These are phyloP conservation scores for Epinephelus cyanopodus DNA, from an alignment of 2,113 vertebrate species.

Conservation along the genomic window DNA sequence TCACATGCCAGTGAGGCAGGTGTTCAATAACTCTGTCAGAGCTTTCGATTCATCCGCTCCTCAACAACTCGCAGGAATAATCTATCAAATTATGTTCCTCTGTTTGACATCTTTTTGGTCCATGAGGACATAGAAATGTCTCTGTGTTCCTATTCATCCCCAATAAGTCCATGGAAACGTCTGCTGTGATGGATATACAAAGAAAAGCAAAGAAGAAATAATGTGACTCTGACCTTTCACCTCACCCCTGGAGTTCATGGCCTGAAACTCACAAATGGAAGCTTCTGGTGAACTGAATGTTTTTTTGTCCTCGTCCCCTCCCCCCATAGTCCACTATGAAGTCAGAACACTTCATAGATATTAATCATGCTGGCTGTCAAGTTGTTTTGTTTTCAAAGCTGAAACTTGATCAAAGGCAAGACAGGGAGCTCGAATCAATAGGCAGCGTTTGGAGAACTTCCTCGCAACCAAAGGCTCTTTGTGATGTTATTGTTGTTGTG, in stretches of 20 bases:
- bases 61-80: conserved; percentile 21
- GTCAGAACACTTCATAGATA: conserved; percentile 43
- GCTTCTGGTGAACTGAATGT: conserved; percentile 10
- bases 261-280: conserved; percentile 37
- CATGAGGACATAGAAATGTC: background rate
- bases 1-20: conserved; percentile 30
- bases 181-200: conserved; percentile 36
- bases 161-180: background rate
- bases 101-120: conserved; percentile 34
- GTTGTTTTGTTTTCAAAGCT: conserved; percentile 20
- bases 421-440: conserved; percentile 31
- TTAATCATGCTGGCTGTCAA: conserved; percentile 53
- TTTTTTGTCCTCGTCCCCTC: conserved; percentile 20
- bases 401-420: conserved; percentile 42
- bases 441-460: background rate
- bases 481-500: conserved; percentile 36
- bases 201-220: conserved; percentile 33
- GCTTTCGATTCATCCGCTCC: background rate
- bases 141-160: conserved; percentile 26
- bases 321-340: conserved; percentile 28
- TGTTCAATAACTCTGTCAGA: conserved; percentile 8
- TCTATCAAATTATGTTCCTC: conserved; percentile 9
- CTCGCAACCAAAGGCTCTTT: conserved; percentile 27
- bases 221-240: conserved; percentile 52
- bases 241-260: conserved; percentile 48